Percentiles rank a stretch among this genome's conserved stretches.
Conservation (phyloP, 1,140 invertebrate species). For the Caerostris extrusa region DNA sequence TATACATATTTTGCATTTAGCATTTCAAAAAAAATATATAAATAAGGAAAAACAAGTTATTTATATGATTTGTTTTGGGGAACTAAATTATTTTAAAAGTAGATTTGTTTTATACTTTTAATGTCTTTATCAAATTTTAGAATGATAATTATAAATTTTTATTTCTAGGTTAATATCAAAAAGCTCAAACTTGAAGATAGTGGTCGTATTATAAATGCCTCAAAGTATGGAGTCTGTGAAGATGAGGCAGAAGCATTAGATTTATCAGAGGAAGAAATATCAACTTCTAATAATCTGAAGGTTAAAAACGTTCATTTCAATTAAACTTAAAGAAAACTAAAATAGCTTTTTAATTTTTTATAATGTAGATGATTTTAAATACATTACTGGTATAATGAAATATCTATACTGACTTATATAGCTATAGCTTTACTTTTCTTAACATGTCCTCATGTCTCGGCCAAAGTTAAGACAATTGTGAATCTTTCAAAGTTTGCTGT, state of each 20-base stretch:
- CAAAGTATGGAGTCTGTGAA: conserved; percentile 87
- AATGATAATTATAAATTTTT: background rate
- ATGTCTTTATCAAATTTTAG: background rate
- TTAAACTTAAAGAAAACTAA: conserved; percentile 48
- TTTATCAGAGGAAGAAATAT: conserved; percentile 89
- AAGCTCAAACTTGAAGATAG: conserved; percentile 80
- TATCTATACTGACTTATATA: background rate
- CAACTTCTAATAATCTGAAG: conserved; percentile 84
- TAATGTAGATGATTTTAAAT: no score
- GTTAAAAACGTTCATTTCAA: conserved; percentile 75
- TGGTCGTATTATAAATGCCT: conserved; percentile 91
- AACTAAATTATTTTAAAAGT: no score
- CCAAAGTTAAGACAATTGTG: no score
- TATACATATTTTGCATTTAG: no score
- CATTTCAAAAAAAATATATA: no score
- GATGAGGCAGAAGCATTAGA: conserved; percentile 85
- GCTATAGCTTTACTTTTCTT: no score
- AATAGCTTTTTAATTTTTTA: background rate
- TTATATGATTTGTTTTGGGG: no score
- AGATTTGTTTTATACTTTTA: no score
- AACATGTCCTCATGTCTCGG: no score
- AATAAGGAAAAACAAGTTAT: no score
- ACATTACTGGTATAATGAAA: background rate
- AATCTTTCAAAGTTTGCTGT: no score
- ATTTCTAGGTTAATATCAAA: conserved; percentile 48